Percentiles rank a stretch among this genome's conserved stretches.
Conservation (phyloP, 2,888 invertebrate genomes). For the Hyalella azteca region DNA sequence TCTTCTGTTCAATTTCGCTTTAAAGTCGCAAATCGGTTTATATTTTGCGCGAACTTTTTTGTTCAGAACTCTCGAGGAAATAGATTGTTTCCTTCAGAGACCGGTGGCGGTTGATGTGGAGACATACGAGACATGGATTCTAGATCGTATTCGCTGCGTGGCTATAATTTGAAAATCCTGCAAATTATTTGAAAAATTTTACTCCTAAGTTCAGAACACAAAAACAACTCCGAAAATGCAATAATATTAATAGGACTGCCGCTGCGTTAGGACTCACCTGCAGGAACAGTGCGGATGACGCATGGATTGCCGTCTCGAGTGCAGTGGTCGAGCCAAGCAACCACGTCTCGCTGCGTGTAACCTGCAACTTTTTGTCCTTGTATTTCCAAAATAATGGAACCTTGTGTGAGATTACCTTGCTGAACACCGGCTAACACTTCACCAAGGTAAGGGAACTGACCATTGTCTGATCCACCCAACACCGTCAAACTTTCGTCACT, state of each 20-base stretch:
- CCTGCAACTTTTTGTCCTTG: conserved; percentile 69
- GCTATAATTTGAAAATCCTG: too few relatives aligned
- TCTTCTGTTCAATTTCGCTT: too few relatives aligned
- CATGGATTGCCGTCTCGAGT: conserved; percentile 67
- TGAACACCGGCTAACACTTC: conserved; percentile 49
- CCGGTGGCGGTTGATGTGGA: too few relatives aligned
- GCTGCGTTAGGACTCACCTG: conserved; percentile 65
- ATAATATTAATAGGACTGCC: too few relatives aligned
- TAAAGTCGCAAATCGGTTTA: too few relatives aligned
- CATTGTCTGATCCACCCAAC: conserved; percentile 58
- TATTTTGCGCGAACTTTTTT: too few relatives aligned
- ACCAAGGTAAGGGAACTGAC: conserved; percentile 58
- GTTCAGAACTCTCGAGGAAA: too few relatives aligned
- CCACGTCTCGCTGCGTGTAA: conserved; percentile 68
- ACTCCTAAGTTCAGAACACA: neutral
- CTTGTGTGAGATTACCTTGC: conserved; percentile 51
- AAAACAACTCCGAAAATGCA: neutral
- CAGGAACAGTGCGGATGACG: conserved; percentile 66
- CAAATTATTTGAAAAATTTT: neutral
- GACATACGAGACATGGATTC: too few relatives aligned
- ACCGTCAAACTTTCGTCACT: conserved; percentile 53
- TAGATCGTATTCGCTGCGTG: neutral
- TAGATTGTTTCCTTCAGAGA: too few relatives aligned
- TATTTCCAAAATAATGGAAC: conserved; percentile 64
- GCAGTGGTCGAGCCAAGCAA: conserved; percentile 67